A percentile compares a stretch with the other conserved stretches of the same genome.
Conservation (phyloP, 1,140 invertebrate genomes). For the Papilio glaucus region DNA sequence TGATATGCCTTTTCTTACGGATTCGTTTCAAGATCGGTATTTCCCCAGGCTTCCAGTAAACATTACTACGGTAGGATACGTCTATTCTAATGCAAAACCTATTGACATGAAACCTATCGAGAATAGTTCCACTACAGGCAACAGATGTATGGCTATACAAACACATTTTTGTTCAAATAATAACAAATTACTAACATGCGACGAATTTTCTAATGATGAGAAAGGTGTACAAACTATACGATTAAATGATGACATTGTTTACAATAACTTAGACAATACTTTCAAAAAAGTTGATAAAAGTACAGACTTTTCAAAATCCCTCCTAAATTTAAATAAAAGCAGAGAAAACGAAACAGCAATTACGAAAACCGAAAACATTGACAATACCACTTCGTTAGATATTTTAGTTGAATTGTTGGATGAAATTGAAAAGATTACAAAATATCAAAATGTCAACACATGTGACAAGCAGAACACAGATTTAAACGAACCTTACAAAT, state of each 20-base stretch:
- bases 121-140: not conserved
- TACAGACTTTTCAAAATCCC: slow-evolving; percentile 13
- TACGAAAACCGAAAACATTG: slow-evolving; percentile 44
- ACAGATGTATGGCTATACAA: slow-evolving; percentile 16
- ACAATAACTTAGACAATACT: not conserved
- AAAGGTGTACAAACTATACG: slow-evolving; percentile 31
- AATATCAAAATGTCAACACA: slow-evolving; percentile 48
- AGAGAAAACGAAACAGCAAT: slow-evolving; percentile 19
- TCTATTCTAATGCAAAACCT: slow-evolving; percentile 49
- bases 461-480: slow-evolving; percentile 32
- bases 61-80: slow-evolving; percentile 65
- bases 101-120: not conserved
- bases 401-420: slow-evolving; percentile 71
- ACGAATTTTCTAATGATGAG: slow-evolving; percentile 7
- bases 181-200: not conserved
- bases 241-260: not conserved
- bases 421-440: slow-evolving; percentile 73
- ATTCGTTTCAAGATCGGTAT: slow-evolving; percentile 50
- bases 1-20: slow-evolving; percentile 43
- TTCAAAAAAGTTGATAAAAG: slow-evolving; percentile 26
- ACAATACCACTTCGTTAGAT: slow-evolving; percentile 67
- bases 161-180: slow-evolving; percentile 5
- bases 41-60: slow-evolving; percentile 58
- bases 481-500: slow-evolving; percentile 39
- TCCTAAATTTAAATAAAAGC: slow-evolving; percentile 26